Base-by-base conservation (phyloP, 2,797 vertebrate genomes). In the Echiichthys vipera region DNA sequence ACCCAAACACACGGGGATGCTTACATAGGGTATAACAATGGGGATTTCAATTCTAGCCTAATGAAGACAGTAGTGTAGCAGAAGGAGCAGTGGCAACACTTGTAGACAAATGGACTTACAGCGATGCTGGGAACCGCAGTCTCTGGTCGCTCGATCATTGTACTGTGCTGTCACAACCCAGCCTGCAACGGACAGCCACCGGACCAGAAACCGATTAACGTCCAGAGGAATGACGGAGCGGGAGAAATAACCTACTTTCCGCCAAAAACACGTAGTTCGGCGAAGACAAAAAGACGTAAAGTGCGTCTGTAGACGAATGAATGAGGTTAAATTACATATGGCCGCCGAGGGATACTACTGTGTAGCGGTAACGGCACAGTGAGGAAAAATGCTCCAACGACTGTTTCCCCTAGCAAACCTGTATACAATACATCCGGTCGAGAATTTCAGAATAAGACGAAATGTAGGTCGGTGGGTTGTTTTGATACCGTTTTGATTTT, bases 91-190 rank as follows among this genome's bases (percentile, higher is more conserved):
- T 13, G 14, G 39, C 6, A n/a, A 14, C 17, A 17, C 0, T 7
- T 30, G 24, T 6, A 14, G 40, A 72, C 1, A 22, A 22, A 6
- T 2, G 3, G 80, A 95, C 95, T 95, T 89, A 95, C 95, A 85
- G 95, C 93, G 88, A 95, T 94, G 91, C 93, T 93, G 75, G 93
- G 88, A 87, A 94, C 90, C 70, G 90, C 89, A 55, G 93, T 88
- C 56, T 95, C 94, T 83, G 94, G 92, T 92, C 94, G 90, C 85
- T 95, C 94, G 84, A 95, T 94, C 94, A 95, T 95, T 32, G 89
- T 91, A 63, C 80, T 54, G 64, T 77, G 74, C 81, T 74, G 87
- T 86, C 91, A 89, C 88, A 91, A 90, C 88, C 91, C 88, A 83
- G 91, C 75, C 78, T 74, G 77, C 65, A 58, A 74, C 68, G 71